Conservation (phyloP, 2,888 invertebrate genomes). For the Archips crataeganus region DNA sequence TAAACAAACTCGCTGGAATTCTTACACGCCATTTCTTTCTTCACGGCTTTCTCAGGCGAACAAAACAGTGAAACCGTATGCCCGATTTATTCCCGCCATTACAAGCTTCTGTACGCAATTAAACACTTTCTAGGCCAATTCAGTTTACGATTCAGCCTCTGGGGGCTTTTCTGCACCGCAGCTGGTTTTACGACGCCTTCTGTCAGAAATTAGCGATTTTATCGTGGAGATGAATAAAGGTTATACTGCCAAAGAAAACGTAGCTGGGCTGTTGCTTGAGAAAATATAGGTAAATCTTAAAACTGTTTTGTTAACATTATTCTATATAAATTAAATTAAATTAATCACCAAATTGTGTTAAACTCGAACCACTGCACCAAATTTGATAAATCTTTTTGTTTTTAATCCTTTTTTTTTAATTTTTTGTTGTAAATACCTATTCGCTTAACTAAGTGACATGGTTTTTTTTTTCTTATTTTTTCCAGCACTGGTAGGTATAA, state of each 20-base stretch:
- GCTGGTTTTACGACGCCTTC: conserved; percentile 75
- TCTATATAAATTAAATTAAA: too few relatives aligned
- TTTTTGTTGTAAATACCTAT: too few relatives aligned
- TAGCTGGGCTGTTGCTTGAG: conserved; percentile 1
- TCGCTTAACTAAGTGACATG: too few relatives aligned
- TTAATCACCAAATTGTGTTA: too few relatives aligned
- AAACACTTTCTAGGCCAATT: conserved; percentile 75
- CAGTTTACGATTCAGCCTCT: conserved; percentile 72
- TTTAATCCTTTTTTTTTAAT: too few relatives aligned
- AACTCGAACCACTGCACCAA: too few relatives aligned
- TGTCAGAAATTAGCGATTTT: conserved; percentile 68
- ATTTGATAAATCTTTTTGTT: too few relatives aligned
- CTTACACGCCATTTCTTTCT: neutral
- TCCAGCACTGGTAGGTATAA: too few relatives aligned
- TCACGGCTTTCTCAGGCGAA: neutral
- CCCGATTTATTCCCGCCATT: conserved; percentile 61
- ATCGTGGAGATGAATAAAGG: conserved; percentile 50
- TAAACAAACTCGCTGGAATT: too few relatives aligned
- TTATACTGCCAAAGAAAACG: conserved; percentile 35
- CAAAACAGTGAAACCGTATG: conserved; percentile 43
- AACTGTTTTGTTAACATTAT: too few relatives aligned
- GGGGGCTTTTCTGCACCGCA: conserved; percentile 71
- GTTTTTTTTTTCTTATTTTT: too few relatives aligned
- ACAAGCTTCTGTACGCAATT: conserved; percentile 67
- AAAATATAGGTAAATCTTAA: neutral